Evolutionary conservation across 2,797 vertebrate genomes (phyloP), one percentile per base, ranked within the genome.

Genomic region (Lepus oiostolus): DNA sequence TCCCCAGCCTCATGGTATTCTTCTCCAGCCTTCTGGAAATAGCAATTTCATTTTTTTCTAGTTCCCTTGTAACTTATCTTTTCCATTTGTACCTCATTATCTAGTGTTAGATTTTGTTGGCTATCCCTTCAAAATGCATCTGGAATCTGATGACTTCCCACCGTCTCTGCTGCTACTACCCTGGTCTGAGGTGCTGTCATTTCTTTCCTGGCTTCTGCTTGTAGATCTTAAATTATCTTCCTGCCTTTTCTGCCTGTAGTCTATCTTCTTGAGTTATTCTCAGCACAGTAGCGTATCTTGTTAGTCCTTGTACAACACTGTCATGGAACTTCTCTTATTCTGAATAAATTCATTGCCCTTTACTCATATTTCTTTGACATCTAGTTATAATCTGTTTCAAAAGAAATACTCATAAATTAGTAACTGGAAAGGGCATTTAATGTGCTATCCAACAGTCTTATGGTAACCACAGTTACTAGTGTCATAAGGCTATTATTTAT

Each of bases 401-500:
- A 93, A 68, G 19, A 74, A 58, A 8, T 68, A 32, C 52, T n/a
- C 35, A 11, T 67, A 82, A 71, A 30, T 82, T 79, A 82, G 62
- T 86, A 77, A 67, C 8, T 79, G 60, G 26, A 72, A 83, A 38
- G 32, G 30, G 19, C 1, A 70, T 35, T 92, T 81, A 35, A 19
- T 42, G 7, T 83, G 88, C 62, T 83, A 38, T 0, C 35, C 19
- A 47, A 52, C 35, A 42, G 77, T 58, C 24, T 90, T 80, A 58
- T 10, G 14, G 47, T 87, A 71, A 93, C 77, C 24, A 85, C 21
- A 68, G 70, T 82, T 17, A 70, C 42, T 22, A 85, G 42, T 95
- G 90, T 71, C 22, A 58, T 88, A 83, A 88, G 50, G 26, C 58
- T 79, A 1, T 47, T 91, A 74, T 93, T 93, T 35, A 50, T 54